A percentile compares a stretch with the other conserved stretches of the same genome.
These are phyloP conservation scores for Helicolenus hilgendorfi DNA, from an alignment of 2,797 vertebrate genomes.

Conservation along the genomic window DNA sequence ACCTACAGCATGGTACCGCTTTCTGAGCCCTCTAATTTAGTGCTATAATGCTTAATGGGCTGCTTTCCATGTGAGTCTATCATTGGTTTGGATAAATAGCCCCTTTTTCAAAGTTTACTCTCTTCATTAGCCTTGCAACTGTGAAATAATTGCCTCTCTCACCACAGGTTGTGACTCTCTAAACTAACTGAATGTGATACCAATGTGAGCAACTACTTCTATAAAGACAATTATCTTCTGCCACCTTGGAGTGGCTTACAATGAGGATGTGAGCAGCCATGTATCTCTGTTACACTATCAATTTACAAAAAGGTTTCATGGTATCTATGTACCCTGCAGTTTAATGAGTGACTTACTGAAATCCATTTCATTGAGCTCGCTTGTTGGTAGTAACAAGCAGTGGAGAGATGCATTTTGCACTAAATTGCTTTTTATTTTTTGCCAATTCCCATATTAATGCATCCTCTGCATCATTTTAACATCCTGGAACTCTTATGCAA, in stretches of 20 bases:
- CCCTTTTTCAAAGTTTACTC: neutral
- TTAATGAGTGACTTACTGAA: neutral
- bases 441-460: neutral
- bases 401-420: neutral
- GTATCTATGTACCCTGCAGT: neutral
- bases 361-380: neutral
- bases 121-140: neutral
- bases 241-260: neutral
- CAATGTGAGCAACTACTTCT: neutral
- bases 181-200: neutral
- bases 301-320: neutral
- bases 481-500: neutral
- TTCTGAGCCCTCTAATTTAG: constrained; percentile 6
- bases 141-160: neutral
- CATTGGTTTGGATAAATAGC: neutral
- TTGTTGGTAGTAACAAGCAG: neutral
- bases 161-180: neutral
- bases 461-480: neutral
- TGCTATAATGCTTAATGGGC: constrained; percentile 10
- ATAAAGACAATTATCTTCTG: neutral
- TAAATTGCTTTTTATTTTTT: neutral
- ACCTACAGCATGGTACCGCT: neutral
- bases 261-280: neutral
- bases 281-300: constrained; percentile 11
- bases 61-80: neutral